A percentile compares a stretch with the other conserved stretches of the same genome.
Evolutionary conservation across 2,113 vertebrate species (phyloP).

Genomic region (Nothobranchius kuhntae): DNA sequence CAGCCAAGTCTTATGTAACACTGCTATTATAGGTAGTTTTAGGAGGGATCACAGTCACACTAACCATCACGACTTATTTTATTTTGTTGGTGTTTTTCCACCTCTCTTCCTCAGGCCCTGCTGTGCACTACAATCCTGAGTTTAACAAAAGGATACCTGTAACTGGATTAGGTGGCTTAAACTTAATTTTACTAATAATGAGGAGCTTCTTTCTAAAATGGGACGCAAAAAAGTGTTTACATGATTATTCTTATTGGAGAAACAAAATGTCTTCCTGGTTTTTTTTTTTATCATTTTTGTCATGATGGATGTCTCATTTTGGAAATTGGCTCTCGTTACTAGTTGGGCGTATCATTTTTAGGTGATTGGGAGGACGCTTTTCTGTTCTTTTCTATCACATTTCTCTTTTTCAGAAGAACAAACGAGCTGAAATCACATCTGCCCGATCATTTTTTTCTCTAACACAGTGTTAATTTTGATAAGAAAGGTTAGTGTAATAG

Average conservation of each 20-base stretch:
- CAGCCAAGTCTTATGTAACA: no score
- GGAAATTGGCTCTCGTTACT: constrained; percentile 42
- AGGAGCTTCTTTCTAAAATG: constrained; percentile 57
- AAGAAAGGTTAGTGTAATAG: no score
- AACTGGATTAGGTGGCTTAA: constrained; percentile 78
- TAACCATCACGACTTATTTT: background rate
- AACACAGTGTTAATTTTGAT: background rate
- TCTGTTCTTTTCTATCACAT: background rate
- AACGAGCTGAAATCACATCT: background rate
- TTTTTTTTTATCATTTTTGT: background rate
- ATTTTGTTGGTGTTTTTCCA: constrained; percentile 27
- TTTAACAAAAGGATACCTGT: constrained; percentile 80
- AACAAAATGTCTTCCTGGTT: background rate
- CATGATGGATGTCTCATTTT: constrained; percentile 41
- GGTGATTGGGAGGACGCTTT: constrained; percentile 1
- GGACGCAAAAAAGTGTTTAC: constrained; percentile 1
- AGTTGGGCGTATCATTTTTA: background rate
- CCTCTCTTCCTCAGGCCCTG: constrained; percentile 76
- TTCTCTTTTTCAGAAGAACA: constrained; percentile 15
- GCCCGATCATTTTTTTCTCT: background rate
- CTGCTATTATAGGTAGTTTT: background rate
- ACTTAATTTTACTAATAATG: constrained; percentile 12
- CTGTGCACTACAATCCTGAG: constrained; percentile 69
- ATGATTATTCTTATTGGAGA: no score
- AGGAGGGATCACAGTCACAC: background rate